Conservation (phyloP, 1,140 invertebrate genomes). For the Xylocopa sonorina region DNA sequence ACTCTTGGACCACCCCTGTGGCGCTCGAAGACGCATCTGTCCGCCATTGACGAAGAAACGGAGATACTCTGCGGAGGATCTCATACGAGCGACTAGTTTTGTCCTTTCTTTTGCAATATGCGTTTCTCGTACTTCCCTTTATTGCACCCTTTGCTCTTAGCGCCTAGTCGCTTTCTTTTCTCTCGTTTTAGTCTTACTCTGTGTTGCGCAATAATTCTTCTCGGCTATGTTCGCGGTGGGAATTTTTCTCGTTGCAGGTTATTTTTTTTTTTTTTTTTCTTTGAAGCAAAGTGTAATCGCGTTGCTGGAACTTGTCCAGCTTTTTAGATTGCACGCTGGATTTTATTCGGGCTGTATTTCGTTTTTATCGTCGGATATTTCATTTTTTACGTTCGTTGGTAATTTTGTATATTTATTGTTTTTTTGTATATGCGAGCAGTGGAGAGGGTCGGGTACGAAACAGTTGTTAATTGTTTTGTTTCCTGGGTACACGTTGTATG, state of each 20-base stretch:
- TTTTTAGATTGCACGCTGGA: no score
- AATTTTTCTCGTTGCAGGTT: not conserved
- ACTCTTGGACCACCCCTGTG: not conserved
- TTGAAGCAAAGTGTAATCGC: no score
- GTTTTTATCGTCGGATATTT: not conserved
- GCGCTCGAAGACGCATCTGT: not conserved
- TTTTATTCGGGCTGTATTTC: not conserved
- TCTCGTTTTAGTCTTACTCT: not conserved
- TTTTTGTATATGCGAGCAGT: no score
- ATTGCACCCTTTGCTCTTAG: not conserved
- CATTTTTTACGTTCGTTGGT: not conserved
- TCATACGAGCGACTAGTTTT: no score
- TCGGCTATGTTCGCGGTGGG: no score
- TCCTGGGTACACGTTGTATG: no score
- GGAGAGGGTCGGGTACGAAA: no score
- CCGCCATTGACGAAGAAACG: not conserved
- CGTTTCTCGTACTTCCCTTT: not conserved
- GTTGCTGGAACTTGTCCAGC: no score
- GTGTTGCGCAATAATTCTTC: no score
- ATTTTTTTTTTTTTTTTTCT: not conserved
- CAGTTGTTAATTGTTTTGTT: no score
- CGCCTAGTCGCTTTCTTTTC: not conserved
- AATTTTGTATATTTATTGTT: not conserved
- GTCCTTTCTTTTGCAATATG: no score
- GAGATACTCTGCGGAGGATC: slow-evolving; percentile 10